phyloP scores from a whole-genome alignment of 2,113 vertebrate species.

The Tetrax tetrax region DNA sequence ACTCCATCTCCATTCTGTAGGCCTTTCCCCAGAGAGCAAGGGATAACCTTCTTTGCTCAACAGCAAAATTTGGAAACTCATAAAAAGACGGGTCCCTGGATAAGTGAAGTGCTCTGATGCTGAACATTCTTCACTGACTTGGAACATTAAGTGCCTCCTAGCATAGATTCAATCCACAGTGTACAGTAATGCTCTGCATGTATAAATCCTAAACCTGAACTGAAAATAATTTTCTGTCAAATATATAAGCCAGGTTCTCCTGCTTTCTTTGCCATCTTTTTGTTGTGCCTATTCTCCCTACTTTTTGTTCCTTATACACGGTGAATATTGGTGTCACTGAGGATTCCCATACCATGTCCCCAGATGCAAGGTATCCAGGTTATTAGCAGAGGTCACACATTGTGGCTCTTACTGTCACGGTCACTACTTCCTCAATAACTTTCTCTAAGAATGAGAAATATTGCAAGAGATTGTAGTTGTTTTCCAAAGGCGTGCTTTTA shows the following conservation, averaged over 20 bases:
- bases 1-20: background rate
- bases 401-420: background rate
- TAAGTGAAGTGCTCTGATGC: background rate
- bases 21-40: background rate
- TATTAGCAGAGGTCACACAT: background rate
- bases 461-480: background rate
- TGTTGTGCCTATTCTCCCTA: accelerated
- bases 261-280: background rate
- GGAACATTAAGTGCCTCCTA: background rate
- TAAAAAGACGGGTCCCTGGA: background rate
- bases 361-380: background rate
- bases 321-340: background rate
- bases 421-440: background rate
- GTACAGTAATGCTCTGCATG: background rate
- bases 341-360: background rate
- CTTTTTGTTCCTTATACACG: background rate
- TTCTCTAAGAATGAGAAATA: background rate
- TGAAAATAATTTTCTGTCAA: background rate
- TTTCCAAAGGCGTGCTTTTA: background rate
- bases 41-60: background rate
- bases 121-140: background rate
- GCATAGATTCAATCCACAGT: background rate
- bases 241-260: background rate
- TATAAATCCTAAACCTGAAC: background rate
- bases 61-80: background rate